Base-by-base conservation (phyloP, 1,140 invertebrate species). In the Brachionus sp. region DNA sequence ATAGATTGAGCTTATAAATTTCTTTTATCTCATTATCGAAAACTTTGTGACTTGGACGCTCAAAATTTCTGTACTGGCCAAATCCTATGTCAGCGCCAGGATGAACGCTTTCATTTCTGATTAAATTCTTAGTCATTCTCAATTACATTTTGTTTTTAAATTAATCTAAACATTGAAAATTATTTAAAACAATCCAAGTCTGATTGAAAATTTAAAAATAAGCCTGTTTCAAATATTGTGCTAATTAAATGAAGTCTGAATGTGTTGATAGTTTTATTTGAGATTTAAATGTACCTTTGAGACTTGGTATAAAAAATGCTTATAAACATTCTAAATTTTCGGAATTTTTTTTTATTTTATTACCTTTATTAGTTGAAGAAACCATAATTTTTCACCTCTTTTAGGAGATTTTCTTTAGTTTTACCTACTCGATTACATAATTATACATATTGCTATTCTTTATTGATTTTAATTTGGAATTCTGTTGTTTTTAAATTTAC, bases 51-150 rank as follows among this genome's bases (percentile, higher is more conserved):
- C 16, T 57, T 19, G 50, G 19, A 9, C 50, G 5, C 4, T 57
- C 19, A 57, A 57, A 57, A 57, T 16, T 57, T 57, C 19, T 57
- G 16, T 23, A 57, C n/a, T 57, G n/a, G 16, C 50, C 50, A 57
- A 57, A 19, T 57, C 50, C 9, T 10, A 23, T 9, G 16, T 57
- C 50, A 57, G 2, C 9, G n/a, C 50, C 50, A 57, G 19, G 50
- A 57, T 57, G 50, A 57, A 57, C 50, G 16, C 50, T 57, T 19
- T 57, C 50, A 57, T 57, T 57, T 57, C 50, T 57, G 2, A 57
- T 57, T 57, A 57, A 57, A 57, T 57, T 57, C 50, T 57, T 57
- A 57, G 50, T 57, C 50, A 57, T 57, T 57, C 50, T 57, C 50
- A 57, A 57, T 57, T 57, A 57, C 50, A 57, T 57, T 57, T 57